Evolutionary conservation across 35 echinoderm and acorn worm species (phyloP), one percentile per base, ranked within the genome.

Genomic region (Apostichopus japonicus): DNA sequence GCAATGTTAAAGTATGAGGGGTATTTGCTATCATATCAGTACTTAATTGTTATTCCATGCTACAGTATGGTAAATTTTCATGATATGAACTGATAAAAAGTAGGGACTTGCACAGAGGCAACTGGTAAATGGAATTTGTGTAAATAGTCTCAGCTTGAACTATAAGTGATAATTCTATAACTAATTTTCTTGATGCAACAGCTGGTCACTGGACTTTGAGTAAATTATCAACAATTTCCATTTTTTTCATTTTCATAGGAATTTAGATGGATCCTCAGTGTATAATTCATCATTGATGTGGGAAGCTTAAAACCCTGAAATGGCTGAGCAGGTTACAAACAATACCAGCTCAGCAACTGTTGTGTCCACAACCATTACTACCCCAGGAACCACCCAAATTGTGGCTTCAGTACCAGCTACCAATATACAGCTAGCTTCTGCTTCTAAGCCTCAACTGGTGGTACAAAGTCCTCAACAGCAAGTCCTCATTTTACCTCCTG

Each of bases 391-490:
- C 14, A 52, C 56, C 44, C 67, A 73, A 23, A 89, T 89, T 51
- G 86, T 89, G 24, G 44, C 86, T 73, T 63, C 56, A 17, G 86
- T 89, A 25, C 86, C 57, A 89, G 56, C 86, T 51, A 53, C 86
- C 2, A 71, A 54, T 65, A 19, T 89, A 6, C 86, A 89, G 14
- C 44, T 89, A 19, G 56, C 62, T 72, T 59, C 83, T 6, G 14
- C 86, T 55, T 61, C 86, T 6, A 55, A 87, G 23, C 83, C 86
- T 4, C 86, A 89, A 54, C 61, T 89, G 33, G 10, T 89, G 9
- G 86, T 89, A 10, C 86, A 89, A 67, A 72, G 22, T 19, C 86
- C 86, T 51, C 86, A 89, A 33, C 86, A 89, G 86, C 86, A 89
- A 56, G 86, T 89, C 24, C 67, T 89, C 7, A 89, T 89, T 53